Evolutionary conservation across 2,888 invertebrate species (phyloP), one percentile per base, ranked within the genome.

Genomic region (Xestia ashworthii): DNA sequence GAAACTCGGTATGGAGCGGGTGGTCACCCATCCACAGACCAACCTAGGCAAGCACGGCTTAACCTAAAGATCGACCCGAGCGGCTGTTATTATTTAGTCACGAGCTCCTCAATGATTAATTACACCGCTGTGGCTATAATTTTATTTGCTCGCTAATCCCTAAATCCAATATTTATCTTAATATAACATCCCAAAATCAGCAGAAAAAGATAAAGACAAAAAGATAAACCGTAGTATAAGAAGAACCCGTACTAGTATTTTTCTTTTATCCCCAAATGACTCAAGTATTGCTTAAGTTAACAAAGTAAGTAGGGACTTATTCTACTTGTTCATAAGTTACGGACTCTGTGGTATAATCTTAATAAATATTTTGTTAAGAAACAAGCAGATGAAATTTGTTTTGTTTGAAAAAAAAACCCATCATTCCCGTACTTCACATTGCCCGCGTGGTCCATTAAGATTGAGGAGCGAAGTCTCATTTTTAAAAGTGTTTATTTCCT

Each of bases 221-320:
- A 73, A 68, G 74, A 55, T 50, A 74, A 80, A 58, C 55, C n/a
- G 48, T 62, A 76, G 67, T 71, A 76, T 48, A 74, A 70, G 46
- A 44, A 48, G 41, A 71, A 76, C 38, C 22, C 46, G 38, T 48
- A 75, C 14, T 67, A 38, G 55, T 58, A 67, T 71, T 50, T 80
- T 76, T 76, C 76, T 82, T 76, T 82, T 53, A 76, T 80, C 62
- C 82, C 70, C 80, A 48, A 80, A 82, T 48, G 70, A 62, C n/a
- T 81, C 32, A 67, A 82, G 60, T 76, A 71, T 50, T 14, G 53
- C 66, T 44, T 22, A 55, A 67, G 80, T 81, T 69, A 68, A 58
- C 67, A 74, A 68, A 81, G 64, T 67, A 55, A 78, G 66, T 32
- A 67, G 14, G 14, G 68, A 50, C 68, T 68, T 64, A 32, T 58